Conservation (phyloP, 2,113 vertebrate species). For the Scophthalmus maximus region DNA sequence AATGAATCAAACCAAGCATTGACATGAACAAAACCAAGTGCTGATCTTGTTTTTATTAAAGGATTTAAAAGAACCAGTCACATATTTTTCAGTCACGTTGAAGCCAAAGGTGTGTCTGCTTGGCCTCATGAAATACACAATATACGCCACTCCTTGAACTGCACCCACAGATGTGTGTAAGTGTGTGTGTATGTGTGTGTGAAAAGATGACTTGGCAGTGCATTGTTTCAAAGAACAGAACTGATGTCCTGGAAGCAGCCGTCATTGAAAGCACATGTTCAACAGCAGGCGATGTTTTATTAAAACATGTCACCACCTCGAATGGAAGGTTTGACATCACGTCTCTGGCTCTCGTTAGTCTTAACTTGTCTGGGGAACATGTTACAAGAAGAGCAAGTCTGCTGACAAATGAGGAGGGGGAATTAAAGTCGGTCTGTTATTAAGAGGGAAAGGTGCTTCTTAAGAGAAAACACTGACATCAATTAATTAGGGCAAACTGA, state of each 20-base stretch:
- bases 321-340: slow-evolving; percentile 55
- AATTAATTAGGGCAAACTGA: slow-evolving; percentile 68
- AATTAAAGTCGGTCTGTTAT: slow-evolving; percentile 42
- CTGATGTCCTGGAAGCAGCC: slow-evolving; percentile 38
- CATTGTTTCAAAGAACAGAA: slow-evolving; percentile 20
- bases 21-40: slow-evolving; percentile 4
- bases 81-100: slow-evolving; percentile 47
- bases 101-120: slow-evolving; percentile 24
- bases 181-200: slow-evolving; percentile 8
- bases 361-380: slow-evolving; percentile 42
- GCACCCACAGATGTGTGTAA: slow-evolving; percentile 11
- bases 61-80: slow-evolving; percentile 49
- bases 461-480: slow-evolving; percentile 76
- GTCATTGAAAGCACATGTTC: slow-evolving; percentile 54
- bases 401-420: slow-evolving; percentile 50
- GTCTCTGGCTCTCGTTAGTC: slow-evolving; percentile 48
- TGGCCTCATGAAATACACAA: slow-evolving; percentile 24
- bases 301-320: slow-evolving; percentile 55
- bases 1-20: background rate
- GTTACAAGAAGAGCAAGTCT: slow-evolving; percentile 58
- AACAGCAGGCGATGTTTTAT: slow-evolving; percentile 59
- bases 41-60: slow-evolving; percentile 60
- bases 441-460: slow-evolving; percentile 66
- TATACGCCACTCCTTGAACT: slow-evolving; percentile 5
- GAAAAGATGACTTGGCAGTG: slow-evolving; percentile 14